Evolutionary conservation across 92 coral and sea anemone species (phyloP).

Genomic region (Bergia puertoricense): DNA sequence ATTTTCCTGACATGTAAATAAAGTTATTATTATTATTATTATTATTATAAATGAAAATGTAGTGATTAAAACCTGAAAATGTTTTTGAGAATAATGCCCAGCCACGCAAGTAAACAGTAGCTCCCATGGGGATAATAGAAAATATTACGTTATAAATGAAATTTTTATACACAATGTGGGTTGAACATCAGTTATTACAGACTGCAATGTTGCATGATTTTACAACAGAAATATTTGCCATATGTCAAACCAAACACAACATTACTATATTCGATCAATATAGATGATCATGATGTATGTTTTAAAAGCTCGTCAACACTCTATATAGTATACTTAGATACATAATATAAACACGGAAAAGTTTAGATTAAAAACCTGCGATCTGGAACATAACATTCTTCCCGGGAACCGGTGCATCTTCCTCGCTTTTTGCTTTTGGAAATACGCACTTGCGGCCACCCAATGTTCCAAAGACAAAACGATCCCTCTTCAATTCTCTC

Average conservation of each 20-base stretch:
- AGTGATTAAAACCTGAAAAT: no score
- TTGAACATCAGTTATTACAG: not conserved
- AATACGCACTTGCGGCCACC: slow-evolving; percentile 53
- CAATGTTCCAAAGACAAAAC: slow-evolving; percentile 68
- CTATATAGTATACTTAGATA: not conserved
- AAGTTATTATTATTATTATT: no score
- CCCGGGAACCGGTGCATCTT: slow-evolving; percentile 36
- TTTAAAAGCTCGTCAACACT: not conserved
- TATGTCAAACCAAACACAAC: not conserved
- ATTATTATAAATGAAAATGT: no score
- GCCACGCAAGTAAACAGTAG: no score
- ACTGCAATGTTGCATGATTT: not conserved
- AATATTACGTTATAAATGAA: no score
- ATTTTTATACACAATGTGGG: not conserved
- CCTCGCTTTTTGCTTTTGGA: slow-evolving; percentile 36
- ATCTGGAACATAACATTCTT: slow-evolving; percentile 40
- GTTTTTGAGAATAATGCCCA: no score
- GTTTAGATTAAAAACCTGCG: slow-evolving; percentile 30
- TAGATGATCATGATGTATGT: no score
- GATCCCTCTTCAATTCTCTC: slow-evolving; percentile 79
- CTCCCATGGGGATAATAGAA: no score
- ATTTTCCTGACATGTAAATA: no score
- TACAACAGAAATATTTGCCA: not conserved
- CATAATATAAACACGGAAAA: not conserved
- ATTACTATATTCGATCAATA: not conserved